Evolutionary conservation across 2,888 invertebrate species (phyloP).

Genomic region (Andrena fulva): DNA sequence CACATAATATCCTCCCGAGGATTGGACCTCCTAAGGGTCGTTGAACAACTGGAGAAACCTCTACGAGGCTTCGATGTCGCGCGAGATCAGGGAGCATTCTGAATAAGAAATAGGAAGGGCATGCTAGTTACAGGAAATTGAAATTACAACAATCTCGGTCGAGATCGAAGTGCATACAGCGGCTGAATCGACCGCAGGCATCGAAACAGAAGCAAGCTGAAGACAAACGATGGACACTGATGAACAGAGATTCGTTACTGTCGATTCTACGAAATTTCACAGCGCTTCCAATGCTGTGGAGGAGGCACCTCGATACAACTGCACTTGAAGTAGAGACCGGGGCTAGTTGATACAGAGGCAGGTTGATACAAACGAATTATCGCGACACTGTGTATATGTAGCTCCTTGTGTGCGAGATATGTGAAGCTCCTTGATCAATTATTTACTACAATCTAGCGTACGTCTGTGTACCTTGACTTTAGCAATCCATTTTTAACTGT

Average conservation of each 20-base stretch:
- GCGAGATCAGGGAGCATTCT: not conserved
- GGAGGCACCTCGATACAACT: not conserved
- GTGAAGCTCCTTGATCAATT: too few species aligned
- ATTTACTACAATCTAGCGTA: too few species aligned
- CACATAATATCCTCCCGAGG: constrained; percentile 69
- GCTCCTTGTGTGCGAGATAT: too few species aligned
- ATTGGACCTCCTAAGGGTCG: constrained; percentile 40
- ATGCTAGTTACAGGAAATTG: not conserved
- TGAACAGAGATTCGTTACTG: not conserved
- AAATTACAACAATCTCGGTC: too few species aligned
- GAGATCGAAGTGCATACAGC: too few species aligned
- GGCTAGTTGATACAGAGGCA: too few species aligned
- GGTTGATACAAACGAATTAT: too few species aligned
- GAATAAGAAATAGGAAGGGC: not conserved
- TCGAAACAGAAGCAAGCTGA: not conserved
- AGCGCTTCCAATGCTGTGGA: not conserved
- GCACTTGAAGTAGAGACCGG: not conserved
- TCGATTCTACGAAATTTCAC: not conserved
- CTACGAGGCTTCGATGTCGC: not conserved
- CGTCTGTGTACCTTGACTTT: too few species aligned
- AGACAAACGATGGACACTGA: not conserved
- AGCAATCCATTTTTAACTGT: too few species aligned
- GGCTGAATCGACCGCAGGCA: not conserved
- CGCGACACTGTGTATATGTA: too few species aligned
- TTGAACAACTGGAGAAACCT: constrained; percentile 10